A percentile compares a stretch with the other conserved stretches of the same genome.
Evolutionary conservation across 2,797 vertebrate genomes (phyloP).

Genomic region (Orestias chungarensis): DNA sequence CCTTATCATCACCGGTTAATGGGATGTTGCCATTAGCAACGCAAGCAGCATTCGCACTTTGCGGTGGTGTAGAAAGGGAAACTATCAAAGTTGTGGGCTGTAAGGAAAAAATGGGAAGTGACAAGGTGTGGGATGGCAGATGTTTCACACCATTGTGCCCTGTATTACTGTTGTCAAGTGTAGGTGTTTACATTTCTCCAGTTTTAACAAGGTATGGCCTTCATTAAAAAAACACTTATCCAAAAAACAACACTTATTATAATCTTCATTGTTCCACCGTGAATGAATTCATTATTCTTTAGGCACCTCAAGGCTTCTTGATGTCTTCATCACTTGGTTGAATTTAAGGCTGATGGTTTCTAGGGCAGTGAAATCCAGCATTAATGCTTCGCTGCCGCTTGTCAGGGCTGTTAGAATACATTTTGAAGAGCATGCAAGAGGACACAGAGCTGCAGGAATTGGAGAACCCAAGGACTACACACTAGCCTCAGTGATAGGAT

Average conservation of each 20-base stretch:
- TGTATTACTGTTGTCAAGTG: conserved; percentile 35
- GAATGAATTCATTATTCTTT: conserved; percentile 40
- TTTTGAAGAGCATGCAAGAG: conserved; percentile 67
- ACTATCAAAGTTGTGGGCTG: conserved; percentile 28
- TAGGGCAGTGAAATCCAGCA: conserved; percentile 55
- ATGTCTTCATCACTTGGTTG: conserved; percentile 59
- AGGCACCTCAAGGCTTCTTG: conserved; percentile 6
- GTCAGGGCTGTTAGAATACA: conserved; percentile 65
- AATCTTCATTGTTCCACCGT: conserved; percentile 40
- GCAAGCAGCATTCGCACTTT: conserved; percentile 43
- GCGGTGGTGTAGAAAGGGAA: conserved; percentile 16
- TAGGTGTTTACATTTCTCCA: conserved; percentile 33
- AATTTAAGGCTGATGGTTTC: conserved; percentile 51
- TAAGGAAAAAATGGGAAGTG: conserved; percentile 19
- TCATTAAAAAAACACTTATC: conserved; percentile 24
- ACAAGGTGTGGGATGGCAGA: conserved; percentile 19
- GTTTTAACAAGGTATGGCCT: conserved; percentile 25
- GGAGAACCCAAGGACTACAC: conserved; percentile 41
- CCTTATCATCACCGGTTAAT: conserved; percentile 63
- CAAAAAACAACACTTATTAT: not conserved
- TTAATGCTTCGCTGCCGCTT: conserved; percentile 74
- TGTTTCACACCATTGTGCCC: conserved; percentile 18
- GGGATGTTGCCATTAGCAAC: conserved; percentile 77
- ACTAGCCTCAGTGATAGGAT: conserved; percentile 45
- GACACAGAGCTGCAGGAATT: conserved; percentile 63